Conservation (phyloP, 2,888 invertebrate species). For the Tetranychus piercei region DNA sequence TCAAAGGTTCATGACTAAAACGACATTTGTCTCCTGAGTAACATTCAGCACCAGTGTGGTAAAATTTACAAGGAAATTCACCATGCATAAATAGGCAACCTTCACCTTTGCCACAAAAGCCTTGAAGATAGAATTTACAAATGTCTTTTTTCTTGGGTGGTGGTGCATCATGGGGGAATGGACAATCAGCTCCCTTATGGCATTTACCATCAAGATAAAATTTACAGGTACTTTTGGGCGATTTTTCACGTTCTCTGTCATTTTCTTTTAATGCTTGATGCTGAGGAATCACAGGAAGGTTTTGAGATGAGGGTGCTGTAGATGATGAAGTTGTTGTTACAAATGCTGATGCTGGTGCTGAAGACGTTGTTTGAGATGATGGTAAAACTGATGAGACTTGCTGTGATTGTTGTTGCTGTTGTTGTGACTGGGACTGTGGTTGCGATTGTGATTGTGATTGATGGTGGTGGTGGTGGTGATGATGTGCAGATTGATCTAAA, state of each 20-base stretch:
- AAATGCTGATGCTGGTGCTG: background rate
- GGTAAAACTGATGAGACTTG: background rate
- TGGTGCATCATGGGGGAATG: constrained; percentile 62
- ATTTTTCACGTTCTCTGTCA: constrained; percentile 3
- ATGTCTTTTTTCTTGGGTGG: constrained; percentile 73
- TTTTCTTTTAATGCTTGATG: background rate
- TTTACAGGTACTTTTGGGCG: constrained; percentile 43
- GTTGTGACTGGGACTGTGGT: background rate
- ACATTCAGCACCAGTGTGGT: constrained; percentile 70
- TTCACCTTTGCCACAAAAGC: constrained; percentile 82
- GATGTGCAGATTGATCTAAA: background rate
- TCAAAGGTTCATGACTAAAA: constrained; percentile 77
- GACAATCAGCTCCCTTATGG: constrained; percentile 54
- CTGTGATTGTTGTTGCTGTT: background rate
- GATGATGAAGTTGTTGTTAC: constrained; percentile 28
- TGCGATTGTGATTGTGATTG: background rate
- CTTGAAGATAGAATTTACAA: constrained; percentile 89
- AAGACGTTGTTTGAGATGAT: background rate
- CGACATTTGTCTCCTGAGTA: constrained; percentile 63
- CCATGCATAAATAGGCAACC: constrained; percentile 90
- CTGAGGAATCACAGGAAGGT: background rate
- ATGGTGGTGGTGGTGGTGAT: background rate
- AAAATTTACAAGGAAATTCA: constrained; percentile 92
- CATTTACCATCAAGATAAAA: constrained; percentile 78
- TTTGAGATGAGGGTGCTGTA: background rate